A percentile compares a stretch with the other conserved stretches of the same genome.
Evolutionary conservation across 1,140 invertebrate species (phyloP).

Genomic region (Drosophila aff.): DNA sequence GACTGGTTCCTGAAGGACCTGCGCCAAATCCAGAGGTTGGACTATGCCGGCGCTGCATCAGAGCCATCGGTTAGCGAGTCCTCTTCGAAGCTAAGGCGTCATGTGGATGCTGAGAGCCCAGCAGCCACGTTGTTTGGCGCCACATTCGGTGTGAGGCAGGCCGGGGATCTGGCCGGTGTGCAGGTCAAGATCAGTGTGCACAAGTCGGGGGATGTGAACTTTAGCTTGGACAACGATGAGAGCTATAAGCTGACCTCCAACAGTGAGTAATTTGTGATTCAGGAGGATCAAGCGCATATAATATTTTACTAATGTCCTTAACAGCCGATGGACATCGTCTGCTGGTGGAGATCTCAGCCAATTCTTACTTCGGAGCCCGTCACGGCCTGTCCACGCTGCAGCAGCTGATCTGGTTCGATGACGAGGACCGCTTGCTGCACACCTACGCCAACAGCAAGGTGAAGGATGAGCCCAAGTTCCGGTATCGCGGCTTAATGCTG

Average conservation of each 20-base stretch:
- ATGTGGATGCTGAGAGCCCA: conserved; percentile 11
- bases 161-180: conserved; percentile 85
- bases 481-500: conserved; percentile 90
- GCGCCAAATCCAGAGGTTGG: conserved; percentile 72
- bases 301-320: neutral
- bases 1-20: conserved; percentile 78
- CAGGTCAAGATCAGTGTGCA: conserved; percentile 86
- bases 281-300: no score
- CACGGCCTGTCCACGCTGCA: conserved; percentile 92
- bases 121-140: conserved; percentile 50
- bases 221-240: conserved; percentile 90
- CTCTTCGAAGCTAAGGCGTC: conserved; percentile 8
- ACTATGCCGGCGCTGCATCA: conserved; percentile 21
- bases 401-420: conserved; percentile 92
- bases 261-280: conserved; percentile 68
- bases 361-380: conserved; percentile 91
- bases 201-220: conserved; percentile 85
- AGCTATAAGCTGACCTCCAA: conserved; percentile 89
- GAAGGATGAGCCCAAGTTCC: conserved; percentile 87
- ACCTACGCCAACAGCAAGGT: conserved; percentile 87
- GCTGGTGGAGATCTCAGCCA: conserved; percentile 88
- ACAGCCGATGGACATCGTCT: conserved; percentile 85
- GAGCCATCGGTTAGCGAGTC: conserved; percentile 50
- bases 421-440: conserved; percentile 87
- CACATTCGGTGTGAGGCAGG: conserved; percentile 53